phyloP scores from a whole-genome alignment of 2,888 invertebrate genomes.

The Acronicta leporina region DNA sequence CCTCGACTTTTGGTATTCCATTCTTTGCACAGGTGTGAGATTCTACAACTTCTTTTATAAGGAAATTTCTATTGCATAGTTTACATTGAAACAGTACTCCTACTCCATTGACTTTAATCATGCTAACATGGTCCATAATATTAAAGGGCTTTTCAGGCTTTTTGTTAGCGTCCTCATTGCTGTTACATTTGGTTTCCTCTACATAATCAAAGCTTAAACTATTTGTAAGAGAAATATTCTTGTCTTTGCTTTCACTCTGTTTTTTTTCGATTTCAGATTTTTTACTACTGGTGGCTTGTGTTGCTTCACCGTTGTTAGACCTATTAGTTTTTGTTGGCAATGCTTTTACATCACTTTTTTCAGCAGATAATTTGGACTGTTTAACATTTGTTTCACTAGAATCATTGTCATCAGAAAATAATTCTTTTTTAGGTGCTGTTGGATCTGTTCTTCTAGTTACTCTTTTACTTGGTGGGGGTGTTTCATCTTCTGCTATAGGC shows the following conservation, averaged over 20 bases:
- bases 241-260: conserved; percentile 18
- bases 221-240: conserved; percentile 18
- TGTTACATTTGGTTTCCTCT: conserved; percentile 31
- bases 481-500: conserved; percentile 50
- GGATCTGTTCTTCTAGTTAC: conserved; percentile 42
- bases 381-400: conserved; percentile 56
- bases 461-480: conserved; percentile 42
- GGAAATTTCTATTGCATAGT: conserved; percentile 82
- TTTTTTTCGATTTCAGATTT: conserved; percentile 16
- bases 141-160: conserved; percentile 68
- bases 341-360: conserved; percentile 53
- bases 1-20: conserved; percentile 72
- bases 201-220: conserved; percentile 48
- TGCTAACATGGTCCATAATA: conserved; percentile 83
- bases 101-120: conserved; percentile 83
- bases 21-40: conserved; percentile 83
- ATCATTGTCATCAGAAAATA: conserved; percentile 21
- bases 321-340: conserved; percentile 23
- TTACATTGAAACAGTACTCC: conserved; percentile 84
- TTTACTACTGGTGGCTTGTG: conserved; percentile 13
- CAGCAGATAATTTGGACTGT: conserved; percentile 54
- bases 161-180: conserved; percentile 50
- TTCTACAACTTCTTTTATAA: conserved; percentile 79
- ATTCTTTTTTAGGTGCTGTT: conserved; percentile 35
- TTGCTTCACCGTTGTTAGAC: conserved; percentile 15